Evolutionary conservation across 30 jellyfish, hydroid and myxozoan genomes (phyloP), one percentile per base, ranked within the genome.

Genomic region (Chironex yamaguchii): DNA sequence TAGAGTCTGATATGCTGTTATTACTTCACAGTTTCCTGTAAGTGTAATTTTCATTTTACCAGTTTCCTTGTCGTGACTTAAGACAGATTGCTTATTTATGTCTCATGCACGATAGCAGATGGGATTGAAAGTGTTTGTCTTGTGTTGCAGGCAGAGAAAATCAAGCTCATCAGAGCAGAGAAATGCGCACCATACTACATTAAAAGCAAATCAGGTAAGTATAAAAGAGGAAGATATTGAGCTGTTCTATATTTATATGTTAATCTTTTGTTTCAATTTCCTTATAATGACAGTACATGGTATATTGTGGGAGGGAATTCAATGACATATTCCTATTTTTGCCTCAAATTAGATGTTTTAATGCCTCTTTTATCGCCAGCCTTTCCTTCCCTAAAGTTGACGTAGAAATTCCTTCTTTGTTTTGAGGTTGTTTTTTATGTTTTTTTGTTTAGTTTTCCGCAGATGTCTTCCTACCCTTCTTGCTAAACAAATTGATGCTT

Each of bases 121-220:
- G n/a, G n/a, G n/a, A n/a, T n/a, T n/a, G n/a, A n/a, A n/a, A n/a
- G n/a, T n/a, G 9, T 42, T 6, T 42, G 58, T 42, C 9, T 58
- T 58, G 11, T 24, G 21, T 14, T 14, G 4, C 79, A 91, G 98
- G 21, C 65, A 0, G 91, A 83, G 23, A 76, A 75, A 74, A 13
- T 34, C 48, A 31, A 87, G 29, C 68, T 92, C 35, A 75, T 92
- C 11, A 67, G 74, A 42, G 79, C 67, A 28, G 98, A 91, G 36
- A 87, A 92, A 34, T 92, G 98, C 74, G 97, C 97, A 4, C 90
- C 98, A 3, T 92, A 92, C 77, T 92, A 92, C 53, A 49, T 92
- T 17, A 4, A 72, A 54, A 80, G 93, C 4, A 77, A 87, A 31
- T 89, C 97, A 66, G 98, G 98, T 92, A 52, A 3, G 69, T 24